Conservation (phyloP, 2,113 vertebrate genomes). For the Microcebus murinus region DNA sequence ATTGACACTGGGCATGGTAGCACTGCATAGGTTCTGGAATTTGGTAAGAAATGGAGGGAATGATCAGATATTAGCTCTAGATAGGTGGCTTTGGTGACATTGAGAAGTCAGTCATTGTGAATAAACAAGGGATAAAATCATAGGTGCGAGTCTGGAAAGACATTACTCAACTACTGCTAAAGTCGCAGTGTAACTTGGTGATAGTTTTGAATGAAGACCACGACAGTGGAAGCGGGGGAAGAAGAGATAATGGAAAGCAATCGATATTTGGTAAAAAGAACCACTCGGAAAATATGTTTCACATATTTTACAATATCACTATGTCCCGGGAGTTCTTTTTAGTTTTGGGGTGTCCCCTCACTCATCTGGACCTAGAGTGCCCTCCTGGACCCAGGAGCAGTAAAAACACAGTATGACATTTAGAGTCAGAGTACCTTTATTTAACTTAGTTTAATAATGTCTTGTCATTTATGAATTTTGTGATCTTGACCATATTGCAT, state of each 20-base stretch:
- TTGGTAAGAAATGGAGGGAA: background rate
- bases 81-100: background rate
- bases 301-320: background rate
- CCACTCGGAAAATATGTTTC: no score
- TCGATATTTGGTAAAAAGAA: no score
- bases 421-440: background rate
- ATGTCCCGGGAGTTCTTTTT: background rate
- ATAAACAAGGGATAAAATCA: no score
- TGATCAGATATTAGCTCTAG: background rate
- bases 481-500: background rate
- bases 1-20: no score
- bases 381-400: background rate
- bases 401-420: background rate
- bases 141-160: background rate
- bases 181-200: background rate
- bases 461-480: background rate
- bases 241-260: background rate
- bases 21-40: background rate
- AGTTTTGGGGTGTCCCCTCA: fast-evolving
- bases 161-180: background rate
- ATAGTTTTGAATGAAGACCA: background rate
- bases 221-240: background rate
- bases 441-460: background rate
- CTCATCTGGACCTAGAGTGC: background rate
- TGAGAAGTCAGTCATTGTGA: background rate